These are phyloP conservation scores for Epicauta chinensis DNA, from an alignment of 1,140 invertebrate species.

Conservation along the genomic window DNA sequence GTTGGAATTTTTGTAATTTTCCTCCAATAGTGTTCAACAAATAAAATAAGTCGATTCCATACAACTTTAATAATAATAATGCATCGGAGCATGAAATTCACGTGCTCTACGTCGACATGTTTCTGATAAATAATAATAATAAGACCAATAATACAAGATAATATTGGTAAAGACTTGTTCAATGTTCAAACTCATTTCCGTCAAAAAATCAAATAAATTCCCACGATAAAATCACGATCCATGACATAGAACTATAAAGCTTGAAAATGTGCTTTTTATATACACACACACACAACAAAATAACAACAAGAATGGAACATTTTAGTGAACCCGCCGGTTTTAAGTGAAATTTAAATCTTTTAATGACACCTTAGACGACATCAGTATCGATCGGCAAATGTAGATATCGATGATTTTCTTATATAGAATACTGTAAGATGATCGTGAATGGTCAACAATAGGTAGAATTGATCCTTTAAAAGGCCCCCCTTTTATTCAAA, in stretches of 20 bases:
- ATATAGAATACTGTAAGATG: too few relatives aligned
- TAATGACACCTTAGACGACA: constrained; percentile 26
- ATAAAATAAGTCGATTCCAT: too few relatives aligned
- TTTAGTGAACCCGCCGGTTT: constrained; percentile 15
- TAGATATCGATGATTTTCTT: too few relatives aligned
- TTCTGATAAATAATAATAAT: too few relatives aligned
- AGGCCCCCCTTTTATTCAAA: too few relatives aligned
- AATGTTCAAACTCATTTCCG: constrained; percentile 9
- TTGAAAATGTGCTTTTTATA: too few relatives aligned
- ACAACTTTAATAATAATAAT: background rate
- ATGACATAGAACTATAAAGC: constrained; percentile 10
- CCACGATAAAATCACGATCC: constrained; percentile 33
- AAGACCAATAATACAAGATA: too few relatives aligned
- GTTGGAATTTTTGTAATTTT: too few relatives aligned
- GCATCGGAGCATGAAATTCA: constrained; percentile 14
- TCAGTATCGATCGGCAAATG: too few relatives aligned
- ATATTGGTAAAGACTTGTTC: constrained; percentile 12
- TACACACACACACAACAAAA: constrained; percentile 4
- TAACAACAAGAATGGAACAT: constrained; percentile 23
- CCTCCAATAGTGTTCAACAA: too few relatives aligned
- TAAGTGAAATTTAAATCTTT: constrained; percentile 23
- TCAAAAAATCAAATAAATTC: constrained; percentile 19
- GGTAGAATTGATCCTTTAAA: too few relatives aligned
- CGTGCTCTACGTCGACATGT: constrained; percentile 1
- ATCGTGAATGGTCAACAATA: too few relatives aligned